A percentile compares a stretch with the other conserved stretches of the same genome.
Evolutionary conservation across 2,888 invertebrate species (phyloP).

Genomic region (Theretra japonica): DNA sequence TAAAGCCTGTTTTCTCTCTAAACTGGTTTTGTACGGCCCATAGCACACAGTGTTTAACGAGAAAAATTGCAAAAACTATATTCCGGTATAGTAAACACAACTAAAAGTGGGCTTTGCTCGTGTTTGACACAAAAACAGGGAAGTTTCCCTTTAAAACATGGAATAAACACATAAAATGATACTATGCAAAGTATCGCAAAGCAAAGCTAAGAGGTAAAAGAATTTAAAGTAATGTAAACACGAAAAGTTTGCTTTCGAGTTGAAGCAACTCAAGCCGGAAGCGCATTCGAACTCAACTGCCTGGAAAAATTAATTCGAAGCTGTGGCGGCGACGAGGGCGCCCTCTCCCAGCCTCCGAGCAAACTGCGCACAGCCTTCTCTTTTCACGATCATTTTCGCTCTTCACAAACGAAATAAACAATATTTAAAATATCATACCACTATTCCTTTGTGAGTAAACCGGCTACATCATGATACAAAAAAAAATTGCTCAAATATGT

Average conservation of each 20-base stretch:
- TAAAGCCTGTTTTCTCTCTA: slow-evolving; percentile 1
- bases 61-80: slow-evolving; percentile 46
- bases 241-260: slow-evolving; percentile 81
- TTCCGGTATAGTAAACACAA: slow-evolving; percentile 11
- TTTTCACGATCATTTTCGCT: slow-evolving; percentile 62
- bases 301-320: slow-evolving; percentile 82
- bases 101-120: slow-evolving; percentile 9
- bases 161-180: slow-evolving; percentile 67
- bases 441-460: slow-evolving; percentile 45
- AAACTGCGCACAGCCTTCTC: slow-evolving; percentile 52
- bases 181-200: slow-evolving; percentile 69
- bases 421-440: slow-evolving; percentile 58
- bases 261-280: slow-evolving; percentile 77
- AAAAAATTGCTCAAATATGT: slow-evolving; percentile 19
- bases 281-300: slow-evolving; percentile 82
- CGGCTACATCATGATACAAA: slow-evolving; percentile 3
- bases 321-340: slow-evolving; percentile 61
- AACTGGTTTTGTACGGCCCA: not conserved
- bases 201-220: slow-evolving; percentile 76
- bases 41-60: slow-evolving; percentile 5
- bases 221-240: slow-evolving; percentile 82
- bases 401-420: slow-evolving; percentile 62
- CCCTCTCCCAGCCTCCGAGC: slow-evolving; percentile 46
- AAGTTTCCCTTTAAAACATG: slow-evolving; percentile 50
- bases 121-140: slow-evolving; percentile 13